Percentiles rank a stretch among this genome's conserved stretches.
phyloP scores from a whole-genome alignment of 2,888 invertebrate genomes.

The Alcis repandata region DNA sequence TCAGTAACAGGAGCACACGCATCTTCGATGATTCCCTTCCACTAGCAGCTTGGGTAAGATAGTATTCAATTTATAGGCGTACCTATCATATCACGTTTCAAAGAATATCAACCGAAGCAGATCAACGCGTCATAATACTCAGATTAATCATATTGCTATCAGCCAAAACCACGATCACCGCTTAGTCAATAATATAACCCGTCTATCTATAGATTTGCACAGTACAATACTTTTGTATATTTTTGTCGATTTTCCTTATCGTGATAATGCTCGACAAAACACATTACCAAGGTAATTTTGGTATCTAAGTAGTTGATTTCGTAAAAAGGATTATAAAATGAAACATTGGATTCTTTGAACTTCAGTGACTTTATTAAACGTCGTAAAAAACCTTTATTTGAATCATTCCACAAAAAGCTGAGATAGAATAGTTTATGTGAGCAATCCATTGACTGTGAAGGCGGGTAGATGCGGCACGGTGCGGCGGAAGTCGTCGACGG shows the following conservation, averaged over 20 bases:
- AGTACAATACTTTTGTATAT: background rate
- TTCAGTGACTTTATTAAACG: background rate
- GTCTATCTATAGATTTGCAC: conserved; percentile 8
- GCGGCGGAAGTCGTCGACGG: conserved; percentile 84
- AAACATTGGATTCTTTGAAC: background rate
- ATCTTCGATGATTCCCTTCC: conserved; percentile 18
- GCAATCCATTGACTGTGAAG: conserved; percentile 78
- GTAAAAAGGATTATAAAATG: background rate
- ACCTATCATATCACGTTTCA: conserved; percentile 9
- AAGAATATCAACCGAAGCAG: conserved; percentile 6
- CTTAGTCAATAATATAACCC: conserved; percentile 10
- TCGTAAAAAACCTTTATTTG: background rate
- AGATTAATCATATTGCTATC: conserved; percentile 18
- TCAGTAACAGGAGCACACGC: conserved; percentile 44
- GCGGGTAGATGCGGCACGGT: conserved; percentile 84
- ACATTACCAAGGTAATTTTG: conserved; percentile 4
- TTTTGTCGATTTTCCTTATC: conserved; percentile 1
- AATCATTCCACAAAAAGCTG: background rate
- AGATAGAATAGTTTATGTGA: conserved; percentile 47
- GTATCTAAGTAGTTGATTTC: background rate
- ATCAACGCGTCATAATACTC: conserved; percentile 16
- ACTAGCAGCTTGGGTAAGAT: conserved; percentile 1
- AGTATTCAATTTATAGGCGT: conserved; percentile 16
- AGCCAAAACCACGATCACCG: background rate
- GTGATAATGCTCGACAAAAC: background rate